phyloP scores from a whole-genome alignment of 2,888 invertebrate genomes.

The Lamellibrachia columna region DNA sequence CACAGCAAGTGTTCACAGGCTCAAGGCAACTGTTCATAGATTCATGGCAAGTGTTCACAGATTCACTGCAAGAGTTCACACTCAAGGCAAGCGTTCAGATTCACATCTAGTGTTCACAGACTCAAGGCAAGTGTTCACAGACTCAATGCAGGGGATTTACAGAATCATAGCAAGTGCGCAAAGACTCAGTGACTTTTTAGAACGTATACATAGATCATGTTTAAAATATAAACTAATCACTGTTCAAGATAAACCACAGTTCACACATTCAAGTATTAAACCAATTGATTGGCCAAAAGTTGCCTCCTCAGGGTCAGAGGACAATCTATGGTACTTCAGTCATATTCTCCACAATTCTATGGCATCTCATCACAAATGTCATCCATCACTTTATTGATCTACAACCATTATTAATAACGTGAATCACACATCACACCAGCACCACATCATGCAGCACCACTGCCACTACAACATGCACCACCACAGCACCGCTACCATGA shows the following conservation, averaged over 20 bases:
- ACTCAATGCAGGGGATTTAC: neutral
- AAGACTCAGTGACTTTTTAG: neutral
- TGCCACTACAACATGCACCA: neutral
- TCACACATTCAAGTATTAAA: neutral
- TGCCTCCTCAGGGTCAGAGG: neutral
- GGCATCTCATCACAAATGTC: neutral
- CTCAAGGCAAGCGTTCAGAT: neutral
- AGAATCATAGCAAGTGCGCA: neutral
- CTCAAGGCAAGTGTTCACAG: neutral
- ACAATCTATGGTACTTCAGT: constrained; percentile 1
- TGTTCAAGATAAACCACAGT: neutral
- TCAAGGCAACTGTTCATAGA: neutral
- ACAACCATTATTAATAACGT: neutral
- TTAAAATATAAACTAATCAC: neutral
- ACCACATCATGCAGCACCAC: neutral
- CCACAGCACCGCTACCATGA: too few relatives aligned
- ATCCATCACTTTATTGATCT: constrained; percentile 16
- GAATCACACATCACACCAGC: neutral
- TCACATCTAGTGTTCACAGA: neutral
- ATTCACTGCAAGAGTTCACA: neutral
- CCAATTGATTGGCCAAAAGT: neutral
- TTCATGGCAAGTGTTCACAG: neutral
- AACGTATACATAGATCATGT: neutral
- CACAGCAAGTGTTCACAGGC: neutral
- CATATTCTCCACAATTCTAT: neutral